Evolutionary conservation across 2,797 vertebrate species (phyloP).

Genomic region (Ciconia nigra): DNA sequence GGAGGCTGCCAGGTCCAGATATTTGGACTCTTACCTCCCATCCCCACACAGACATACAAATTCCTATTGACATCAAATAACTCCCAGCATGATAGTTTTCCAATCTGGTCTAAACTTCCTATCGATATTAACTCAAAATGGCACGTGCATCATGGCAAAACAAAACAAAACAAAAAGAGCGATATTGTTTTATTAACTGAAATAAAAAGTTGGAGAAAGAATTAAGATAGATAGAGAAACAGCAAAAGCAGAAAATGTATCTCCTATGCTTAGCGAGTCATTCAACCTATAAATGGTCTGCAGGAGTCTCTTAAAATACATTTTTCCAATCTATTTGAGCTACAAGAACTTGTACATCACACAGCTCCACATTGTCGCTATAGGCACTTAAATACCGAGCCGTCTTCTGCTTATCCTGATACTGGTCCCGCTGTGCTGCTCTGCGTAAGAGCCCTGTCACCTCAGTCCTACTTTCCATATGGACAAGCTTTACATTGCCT

Average conservation of each 20-base stretch:
- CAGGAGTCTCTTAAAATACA: not conserved
- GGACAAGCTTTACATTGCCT: not conserved
- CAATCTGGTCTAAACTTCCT: not conserved
- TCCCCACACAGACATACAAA: not conserved
- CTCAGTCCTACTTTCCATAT: not conserved
- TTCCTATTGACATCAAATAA: not conserved
- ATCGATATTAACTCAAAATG: not conserved
- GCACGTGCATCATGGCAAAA: accelerated
- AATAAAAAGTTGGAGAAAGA: not conserved
- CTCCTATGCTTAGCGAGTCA: not conserved
- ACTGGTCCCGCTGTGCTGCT: not conserved
- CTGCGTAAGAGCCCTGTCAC: not conserved
- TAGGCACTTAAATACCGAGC: not conserved
- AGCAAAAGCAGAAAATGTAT: not conserved
- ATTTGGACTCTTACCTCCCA: not conserved
- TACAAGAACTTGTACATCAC: not conserved
- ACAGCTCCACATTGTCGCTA: not conserved
- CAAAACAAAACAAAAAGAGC: not conserved
- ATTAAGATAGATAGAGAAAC: not conserved
- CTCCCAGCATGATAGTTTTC: not conserved
- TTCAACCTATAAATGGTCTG: not conserved
- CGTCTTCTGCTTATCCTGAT: not conserved
- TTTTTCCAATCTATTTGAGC: not conserved
- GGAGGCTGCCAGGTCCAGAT: not conserved
- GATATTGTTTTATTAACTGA: not conserved